phyloP scores from a whole-genome alignment of 2,797 vertebrate genomes.

The Stomatorhinus walkeri region DNA sequence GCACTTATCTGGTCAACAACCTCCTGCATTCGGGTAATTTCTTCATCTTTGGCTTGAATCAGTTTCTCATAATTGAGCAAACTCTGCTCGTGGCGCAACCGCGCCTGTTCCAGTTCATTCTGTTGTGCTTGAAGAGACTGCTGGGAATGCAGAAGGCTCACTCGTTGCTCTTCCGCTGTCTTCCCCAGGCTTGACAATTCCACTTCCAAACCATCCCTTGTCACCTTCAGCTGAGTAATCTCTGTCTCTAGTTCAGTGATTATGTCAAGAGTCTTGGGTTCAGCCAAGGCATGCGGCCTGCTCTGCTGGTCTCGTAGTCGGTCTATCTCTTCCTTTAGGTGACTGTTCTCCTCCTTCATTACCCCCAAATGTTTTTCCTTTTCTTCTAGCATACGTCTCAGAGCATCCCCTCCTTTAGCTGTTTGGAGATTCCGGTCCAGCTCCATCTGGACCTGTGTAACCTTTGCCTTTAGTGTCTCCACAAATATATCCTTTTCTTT shows the following conservation, averaged over 20 bases:
- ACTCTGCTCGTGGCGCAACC: conserved; percentile 74
- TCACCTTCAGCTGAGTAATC: conserved; percentile 73
- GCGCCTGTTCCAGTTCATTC: conserved; percentile 76
- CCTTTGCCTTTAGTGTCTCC: conserved; percentile 68
- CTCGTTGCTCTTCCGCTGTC: conserved; percentile 72
- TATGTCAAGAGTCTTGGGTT: conserved; percentile 79
- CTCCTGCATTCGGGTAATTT: conserved; percentile 73
- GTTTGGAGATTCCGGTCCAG: conserved; percentile 53
- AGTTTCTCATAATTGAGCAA: conserved; percentile 70
- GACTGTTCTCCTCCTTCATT: conserved; percentile 97
- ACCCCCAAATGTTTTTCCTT: conserved; percentile 78
- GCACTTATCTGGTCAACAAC: conserved; percentile 66
- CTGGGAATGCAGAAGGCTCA: conserved; percentile 64
- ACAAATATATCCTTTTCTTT: conserved; percentile 81
- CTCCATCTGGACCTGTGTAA: conserved; percentile 61
- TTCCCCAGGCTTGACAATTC: conserved; percentile 67
- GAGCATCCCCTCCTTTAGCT: conserved; percentile 55
- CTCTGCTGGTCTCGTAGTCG: conserved; percentile 83
- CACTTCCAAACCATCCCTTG: conserved; percentile 67
- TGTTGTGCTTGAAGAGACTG: conserved; percentile 73
- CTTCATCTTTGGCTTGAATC: conserved; percentile 76
- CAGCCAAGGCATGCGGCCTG: conserved; percentile 59
- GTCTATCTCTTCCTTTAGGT: conserved; percentile 91
- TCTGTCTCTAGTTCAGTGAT: conserved; percentile 87
- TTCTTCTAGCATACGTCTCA: conserved; percentile 75